phyloP scores from a whole-genome alignment of 1,140 invertebrate genomes.

The Samia ricini region DNA sequence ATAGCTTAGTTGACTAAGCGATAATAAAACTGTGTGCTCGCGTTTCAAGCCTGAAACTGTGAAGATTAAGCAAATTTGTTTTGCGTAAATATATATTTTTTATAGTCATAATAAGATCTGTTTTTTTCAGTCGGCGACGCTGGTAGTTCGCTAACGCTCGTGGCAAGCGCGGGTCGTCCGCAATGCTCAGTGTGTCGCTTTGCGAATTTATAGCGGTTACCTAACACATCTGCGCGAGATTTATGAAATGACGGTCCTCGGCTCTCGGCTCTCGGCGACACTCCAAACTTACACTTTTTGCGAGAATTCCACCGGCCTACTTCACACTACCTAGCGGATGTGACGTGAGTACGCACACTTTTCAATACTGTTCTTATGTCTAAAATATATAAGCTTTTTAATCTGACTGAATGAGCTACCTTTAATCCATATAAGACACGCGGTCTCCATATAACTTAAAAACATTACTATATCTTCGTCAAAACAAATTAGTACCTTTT shows the following conservation, averaged over 20 bases:
- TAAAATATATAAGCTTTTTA: neutral
- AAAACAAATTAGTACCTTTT: neutral
- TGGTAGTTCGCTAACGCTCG: neutral
- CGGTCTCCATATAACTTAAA: neutral
- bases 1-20: too few species aligned
- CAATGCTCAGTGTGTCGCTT: slow-evolving; percentile 23
- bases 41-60: too few species aligned
- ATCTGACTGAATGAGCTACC: neutral
- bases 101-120: too few species aligned
- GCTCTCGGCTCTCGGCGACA: slow-evolving; percentile 21
- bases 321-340: slow-evolving; percentile 7
- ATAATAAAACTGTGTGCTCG: too few species aligned
- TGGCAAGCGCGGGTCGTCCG: slow-evolving; percentile 12
- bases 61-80: too few species aligned
- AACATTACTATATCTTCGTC: too few species aligned
- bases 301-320: slow-evolving; percentile 7
- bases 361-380: neutral
- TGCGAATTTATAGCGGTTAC: slow-evolving; percentile 58
- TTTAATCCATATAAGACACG: neutral
- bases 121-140: too few species aligned
- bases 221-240: slow-evolving; percentile 51
- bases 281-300: slow-evolving; percentile 53
- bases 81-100: too few species aligned
- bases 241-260: slow-evolving; percentile 40
- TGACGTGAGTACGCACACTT: neutral